phyloP scores from a whole-genome alignment of 2,888 invertebrate genomes.

The Fragum sueziense region DNA sequence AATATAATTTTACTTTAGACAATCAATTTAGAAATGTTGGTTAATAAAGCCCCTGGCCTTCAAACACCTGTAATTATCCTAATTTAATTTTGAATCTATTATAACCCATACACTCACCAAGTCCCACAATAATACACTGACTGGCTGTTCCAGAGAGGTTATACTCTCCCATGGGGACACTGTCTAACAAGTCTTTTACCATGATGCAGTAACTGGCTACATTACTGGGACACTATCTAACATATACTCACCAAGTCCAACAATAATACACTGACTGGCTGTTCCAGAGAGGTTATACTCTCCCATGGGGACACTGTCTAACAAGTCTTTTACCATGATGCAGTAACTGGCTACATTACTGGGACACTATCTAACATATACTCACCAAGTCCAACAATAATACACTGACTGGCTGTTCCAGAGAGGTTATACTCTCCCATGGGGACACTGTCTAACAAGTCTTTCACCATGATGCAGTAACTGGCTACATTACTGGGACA shows the following conservation, averaged over 20 bases:
- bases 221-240: no score
- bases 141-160: slow-evolving; percentile 30
- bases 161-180: slow-evolving; percentile 32
- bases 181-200: slow-evolving; percentile 46
- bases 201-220: slow-evolving; percentile 48
- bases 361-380: no score
- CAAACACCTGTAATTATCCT: no score
- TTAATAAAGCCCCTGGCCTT: no score
- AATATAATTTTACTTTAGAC: no score
- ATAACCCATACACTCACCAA: slow-evolving; percentile 60
- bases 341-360: slow-evolving; percentile 38
- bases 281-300: slow-evolving; percentile 40
- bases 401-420: neutral
- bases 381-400: slow-evolving; percentile 57
- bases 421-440: slow-evolving; percentile 43
- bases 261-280: slow-evolving; percentile 24
- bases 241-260: slow-evolving; percentile 59
- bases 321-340: slow-evolving; percentile 49
- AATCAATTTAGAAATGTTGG: no score
- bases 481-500: slow-evolving; percentile 22
- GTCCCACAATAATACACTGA: slow-evolving; percentile 32
- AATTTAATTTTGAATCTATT: no score
- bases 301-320: slow-evolving; percentile 30
- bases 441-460: slow-evolving; percentile 36
- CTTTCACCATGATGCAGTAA: slow-evolving; percentile 52